Base-by-base conservation (phyloP, 2,888 invertebrate genomes). In the Dysmachus trigonus region DNA sequence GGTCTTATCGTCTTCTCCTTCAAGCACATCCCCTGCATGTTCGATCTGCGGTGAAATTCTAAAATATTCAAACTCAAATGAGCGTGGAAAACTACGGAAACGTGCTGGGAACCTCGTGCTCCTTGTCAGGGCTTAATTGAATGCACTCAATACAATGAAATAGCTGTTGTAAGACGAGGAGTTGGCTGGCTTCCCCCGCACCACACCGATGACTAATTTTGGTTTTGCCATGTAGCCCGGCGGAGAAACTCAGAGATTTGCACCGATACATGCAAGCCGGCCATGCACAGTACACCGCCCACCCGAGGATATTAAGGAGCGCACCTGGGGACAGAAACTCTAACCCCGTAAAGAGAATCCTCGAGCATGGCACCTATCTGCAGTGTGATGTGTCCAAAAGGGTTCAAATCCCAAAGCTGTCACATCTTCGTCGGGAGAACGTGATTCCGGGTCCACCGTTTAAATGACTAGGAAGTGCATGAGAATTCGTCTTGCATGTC, bases 391-490 rank as follows among this genome's bases (percentile, higher is more conserved):
- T 83, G 83, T 83, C 83, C 83, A 83, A 83, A 83, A 83, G 62
- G 71, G 72, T 83, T 83, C 83, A 83, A 83, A 83, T 83, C 83
- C 83, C 83, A 83, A 72, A 41, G 83, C 83, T 83, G 83, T 83
- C 83, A 85, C 85, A 85, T 74, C 85, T 74, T 73, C 74, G 85
- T 74, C 74, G 62, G 27, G 62, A 85, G 85, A 85, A 85, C 74
- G 85, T 85, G 73, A 85, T 83, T 83, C 83, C 72, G 83, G 47
- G 83, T 38, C 38, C 72, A 83, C 41, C 41, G 38, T 71, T 72
- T 72, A 83, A 83, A 71, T 83, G 83, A 83, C 83, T 71, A 83
- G 83, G 83, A 83, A 83, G 83, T 83, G 83, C 83, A 83, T 83
- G 72, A 72, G 83, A 33, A 83, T 83, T 72, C 83, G 38, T 72